Percentiles rank a stretch among this genome's conserved stretches.
Conservation (phyloP, 2,113 vertebrate genomes). For the Lepidiolamprologus cunningtoni region DNA sequence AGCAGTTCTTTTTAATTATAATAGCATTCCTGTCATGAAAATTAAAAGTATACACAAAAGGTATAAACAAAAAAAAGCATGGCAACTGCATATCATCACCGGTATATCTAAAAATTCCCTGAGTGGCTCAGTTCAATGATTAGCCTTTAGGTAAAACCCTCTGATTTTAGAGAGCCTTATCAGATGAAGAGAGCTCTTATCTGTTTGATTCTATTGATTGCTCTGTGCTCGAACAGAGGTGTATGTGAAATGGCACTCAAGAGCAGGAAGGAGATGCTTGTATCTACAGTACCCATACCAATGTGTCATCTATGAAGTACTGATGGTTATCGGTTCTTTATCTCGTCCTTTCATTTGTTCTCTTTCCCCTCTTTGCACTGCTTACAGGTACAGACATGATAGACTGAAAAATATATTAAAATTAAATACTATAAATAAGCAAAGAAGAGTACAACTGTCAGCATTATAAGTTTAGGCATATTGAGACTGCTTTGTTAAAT, state of each 20-base stretch:
- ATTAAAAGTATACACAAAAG: background rate
- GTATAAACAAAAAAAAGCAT: background rate
- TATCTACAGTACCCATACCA: constrained; percentile 31
- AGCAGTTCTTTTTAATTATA: background rate
- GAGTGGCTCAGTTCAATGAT: constrained; percentile 60
- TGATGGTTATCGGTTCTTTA: constrained; percentile 53
- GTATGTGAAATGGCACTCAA: constrained; percentile 41
- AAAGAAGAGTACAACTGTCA: background rate
- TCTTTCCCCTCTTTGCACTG: background rate
- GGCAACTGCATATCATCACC: background rate
- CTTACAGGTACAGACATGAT: background rate
- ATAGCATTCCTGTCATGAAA: background rate
- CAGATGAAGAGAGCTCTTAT: constrained; percentile 71
- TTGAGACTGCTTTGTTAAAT: background rate
- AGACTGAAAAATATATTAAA: background rate
- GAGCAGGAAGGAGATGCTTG: constrained; percentile 55
- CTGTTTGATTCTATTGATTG: constrained; percentile 66
- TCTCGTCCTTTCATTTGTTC: constrained; percentile 3
- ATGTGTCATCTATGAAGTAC: constrained; percentile 34
- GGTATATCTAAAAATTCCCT: background rate
- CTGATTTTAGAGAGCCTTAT: constrained; percentile 59
- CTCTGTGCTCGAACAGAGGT: constrained; percentile 48
- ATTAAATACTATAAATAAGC: background rate
- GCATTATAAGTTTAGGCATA: background rate
- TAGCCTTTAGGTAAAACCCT: constrained; percentile 55